Conservation (phyloP, 2,113 vertebrate genomes). For the Typhlomys cinereus region DNA sequence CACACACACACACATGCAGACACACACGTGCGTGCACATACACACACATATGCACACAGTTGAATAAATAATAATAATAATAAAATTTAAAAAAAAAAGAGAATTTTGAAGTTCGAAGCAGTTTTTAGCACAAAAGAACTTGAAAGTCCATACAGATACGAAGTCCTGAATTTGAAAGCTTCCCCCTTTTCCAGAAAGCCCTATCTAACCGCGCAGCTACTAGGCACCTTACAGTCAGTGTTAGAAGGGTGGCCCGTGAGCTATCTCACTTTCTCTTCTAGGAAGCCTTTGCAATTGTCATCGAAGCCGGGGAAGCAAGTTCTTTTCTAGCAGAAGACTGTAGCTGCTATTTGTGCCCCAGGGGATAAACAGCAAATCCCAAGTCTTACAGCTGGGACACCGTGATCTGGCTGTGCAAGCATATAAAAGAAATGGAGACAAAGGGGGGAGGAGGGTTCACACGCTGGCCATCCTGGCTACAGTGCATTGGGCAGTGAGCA, state of each 20-base stretch:
- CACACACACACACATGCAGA: no score
- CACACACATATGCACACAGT: no score
- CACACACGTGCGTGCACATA: no score
- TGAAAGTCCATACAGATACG: background rate
- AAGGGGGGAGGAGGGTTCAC: background rate
- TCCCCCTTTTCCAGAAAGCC: conserved; percentile 22
- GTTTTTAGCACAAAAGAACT: no score
- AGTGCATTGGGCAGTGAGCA: background rate
- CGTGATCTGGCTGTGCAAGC: background rate
- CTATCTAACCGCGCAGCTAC: background rate
- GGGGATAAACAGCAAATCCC: conserved; percentile 20
- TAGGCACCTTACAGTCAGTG: background rate
- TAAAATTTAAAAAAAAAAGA: no score
- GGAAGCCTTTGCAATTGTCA: background rate
- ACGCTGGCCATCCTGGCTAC: background rate
- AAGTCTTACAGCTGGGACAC: conserved; percentile 12
- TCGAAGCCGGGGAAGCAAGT: conserved; percentile 12
- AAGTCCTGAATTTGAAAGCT: background rate
- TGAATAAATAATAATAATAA: no score
- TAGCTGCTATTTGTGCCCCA: conserved; percentile 41
- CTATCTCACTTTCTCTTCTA: conserved; percentile 10
- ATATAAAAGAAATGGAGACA: conserved; percentile 28
- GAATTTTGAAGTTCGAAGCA: background rate
- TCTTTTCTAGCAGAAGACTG: conserved; percentile 29
- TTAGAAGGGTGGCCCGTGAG: background rate